A percentile compares a stretch with the other conserved stretches of the same genome.
These are phyloP conservation scores for Axinella damicornis DNA, from an alignment of 37 sponge, comb jelly and placozoan genomes.

Conservation along the genomic window DNA sequence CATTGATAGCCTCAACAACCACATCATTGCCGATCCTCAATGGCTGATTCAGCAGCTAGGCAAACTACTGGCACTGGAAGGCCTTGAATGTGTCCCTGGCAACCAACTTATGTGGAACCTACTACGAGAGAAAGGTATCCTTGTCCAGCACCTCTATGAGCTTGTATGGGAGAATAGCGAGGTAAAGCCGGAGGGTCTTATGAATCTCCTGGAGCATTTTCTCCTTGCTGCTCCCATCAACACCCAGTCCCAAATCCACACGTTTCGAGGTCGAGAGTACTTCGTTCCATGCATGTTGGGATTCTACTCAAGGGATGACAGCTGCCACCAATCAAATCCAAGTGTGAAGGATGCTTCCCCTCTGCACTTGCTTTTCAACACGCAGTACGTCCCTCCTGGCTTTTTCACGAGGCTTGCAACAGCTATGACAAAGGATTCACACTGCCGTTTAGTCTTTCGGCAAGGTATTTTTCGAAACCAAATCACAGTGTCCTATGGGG, in stretches of 20 bases:
- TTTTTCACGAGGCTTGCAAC: slow-evolving; percentile 52
- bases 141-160: slow-evolving; percentile 41
- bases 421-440: background rate
- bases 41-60: slow-evolving; percentile 50
- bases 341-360: slow-evolving; percentile 31
- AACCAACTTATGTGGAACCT: too few relatives aligned
- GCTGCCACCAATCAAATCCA: background rate
- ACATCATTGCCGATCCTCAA: slow-evolving; percentile 49
- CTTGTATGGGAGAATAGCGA: slow-evolving; percentile 10
- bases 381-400: slow-evolving; percentile 58
- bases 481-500: slow-evolving; percentile 20
- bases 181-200: slow-evolving; percentile 10
- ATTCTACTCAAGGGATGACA: background rate
- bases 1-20: background rate
- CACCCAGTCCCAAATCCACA: background rate
- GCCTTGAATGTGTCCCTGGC: background rate
- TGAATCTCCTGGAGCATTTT: slow-evolving; percentile 28
- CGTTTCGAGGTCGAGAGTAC: background rate
- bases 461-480: slow-evolving; percentile 27
- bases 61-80: slow-evolving; percentile 26
- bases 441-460: background rate
- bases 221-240: slow-evolving; percentile 10
- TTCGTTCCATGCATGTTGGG: slow-evolving; percentile 38
- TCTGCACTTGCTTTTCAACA: slow-evolving; percentile 34
- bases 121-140: slow-evolving; percentile 38